Evolutionary conservation across 2,888 invertebrate species (phyloP), one percentile per base, ranked within the genome.

Genomic region (Ectobius pallidus): DNA sequence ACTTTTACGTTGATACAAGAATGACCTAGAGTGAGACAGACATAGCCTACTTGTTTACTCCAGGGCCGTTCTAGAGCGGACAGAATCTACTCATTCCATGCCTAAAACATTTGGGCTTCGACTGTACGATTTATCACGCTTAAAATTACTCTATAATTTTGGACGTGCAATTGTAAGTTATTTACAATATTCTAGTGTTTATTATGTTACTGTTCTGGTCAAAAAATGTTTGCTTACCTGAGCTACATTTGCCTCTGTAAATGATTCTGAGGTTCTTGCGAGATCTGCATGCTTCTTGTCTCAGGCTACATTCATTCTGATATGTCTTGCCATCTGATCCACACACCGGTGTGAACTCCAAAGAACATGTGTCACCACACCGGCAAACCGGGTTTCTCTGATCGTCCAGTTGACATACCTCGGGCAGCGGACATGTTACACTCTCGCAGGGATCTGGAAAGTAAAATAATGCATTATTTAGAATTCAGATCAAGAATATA

Each of bases 401-500:
- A 78, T 88, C 89, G 83, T 93, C 93, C 82, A 96, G 85, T 82
- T 93, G 93, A 84, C 96, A 96, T 74, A 94, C 87, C 81, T 94
- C 92, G 34, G 92, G 91, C 77, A 91, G 89, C 32, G 89, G 86
- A 83, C 96, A 96, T 79, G 89, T 87, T 77, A 92, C 87, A 72
- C 89, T 91, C 52, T 89, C 88, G 83, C 96, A 96, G 0, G 96
- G 96, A 88, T 96, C 96, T 96, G 86, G 65, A 85, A 84, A 79
- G 18, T 71, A 2, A 52, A 1, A 34, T 1, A 20, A n/a, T 25
- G 14, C 20, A 49, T n/a, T n/a, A n/a, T n/a, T n/a, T n/a, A n/a
- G n/a, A n/a, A n/a, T n/a, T n/a, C n/a, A n/a, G n/a, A n/a, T n/a
- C n/a, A n/a, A n/a, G n/a, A n/a, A n/a, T n/a, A n/a, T n/a, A n/a